Conservation (phyloP, 2,888 invertebrate species). For the Junonia oenone region DNA sequence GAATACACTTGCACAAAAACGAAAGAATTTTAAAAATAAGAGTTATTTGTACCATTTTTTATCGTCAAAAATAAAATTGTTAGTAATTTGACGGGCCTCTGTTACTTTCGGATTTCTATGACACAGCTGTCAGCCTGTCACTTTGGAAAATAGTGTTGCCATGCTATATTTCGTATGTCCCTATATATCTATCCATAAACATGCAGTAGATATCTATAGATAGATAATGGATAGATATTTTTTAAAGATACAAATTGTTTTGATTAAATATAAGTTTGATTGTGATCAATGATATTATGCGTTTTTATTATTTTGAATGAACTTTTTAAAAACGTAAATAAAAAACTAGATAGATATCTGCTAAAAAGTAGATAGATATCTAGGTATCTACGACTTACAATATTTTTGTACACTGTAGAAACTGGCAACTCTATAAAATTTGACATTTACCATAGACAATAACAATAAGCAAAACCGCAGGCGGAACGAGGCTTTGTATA, state of each 20-base stretch:
- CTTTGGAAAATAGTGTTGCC: background rate
- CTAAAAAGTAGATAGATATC: no score
- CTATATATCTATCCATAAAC: no score
- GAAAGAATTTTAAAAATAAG: background rate
- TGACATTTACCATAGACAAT: slow-evolving; percentile 18
- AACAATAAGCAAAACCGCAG: slow-evolving; percentile 23
- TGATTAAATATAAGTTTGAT: no score
- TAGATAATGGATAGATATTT: no score
- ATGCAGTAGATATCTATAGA: no score
- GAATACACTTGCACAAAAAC: background rate
- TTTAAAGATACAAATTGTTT: no score
- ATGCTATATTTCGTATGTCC: background rate
- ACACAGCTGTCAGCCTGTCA: background rate
- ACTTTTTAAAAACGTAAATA: no score
- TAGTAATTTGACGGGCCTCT: background rate
- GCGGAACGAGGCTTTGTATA: slow-evolving; percentile 21
- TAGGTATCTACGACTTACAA: no score
- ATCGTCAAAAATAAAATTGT: background rate
- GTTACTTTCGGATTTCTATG: background rate
- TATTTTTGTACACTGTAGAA: no score
- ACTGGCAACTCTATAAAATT: background rate
- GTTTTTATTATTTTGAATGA: no score
- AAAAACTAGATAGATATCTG: no score
- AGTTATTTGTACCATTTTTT: background rate
- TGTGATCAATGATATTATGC: no score